Percentiles rank a stretch among this genome's conserved stretches.
These are phyloP conservation scores for Grapholita molesta DNA, from an alignment of 1,140 invertebrate species.

Conservation along the genomic window DNA sequence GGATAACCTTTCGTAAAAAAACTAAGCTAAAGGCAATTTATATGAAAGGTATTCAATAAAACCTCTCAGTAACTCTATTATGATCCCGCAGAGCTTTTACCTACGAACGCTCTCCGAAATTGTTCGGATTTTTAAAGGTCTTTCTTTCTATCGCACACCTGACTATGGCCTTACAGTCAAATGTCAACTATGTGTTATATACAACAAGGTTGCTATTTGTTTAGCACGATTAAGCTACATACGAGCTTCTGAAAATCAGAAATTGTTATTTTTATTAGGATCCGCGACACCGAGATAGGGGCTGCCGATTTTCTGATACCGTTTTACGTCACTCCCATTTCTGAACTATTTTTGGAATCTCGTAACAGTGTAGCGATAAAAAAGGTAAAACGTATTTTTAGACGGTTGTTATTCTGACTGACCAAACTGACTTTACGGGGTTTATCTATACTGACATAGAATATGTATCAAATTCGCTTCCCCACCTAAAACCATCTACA, in stretches of 20 bases:
- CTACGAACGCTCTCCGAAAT: not conserved
- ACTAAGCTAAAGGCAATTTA: not conserved
- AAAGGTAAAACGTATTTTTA: not conserved
- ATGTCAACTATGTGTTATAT: not conserved
- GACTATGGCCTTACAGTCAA: not conserved
- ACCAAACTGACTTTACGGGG: not conserved
- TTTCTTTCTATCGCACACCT: not conserved
- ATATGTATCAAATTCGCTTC: too few relatives aligned
- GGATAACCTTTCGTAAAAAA: not conserved
- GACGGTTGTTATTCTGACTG: not conserved
- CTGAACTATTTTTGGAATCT: not conserved
- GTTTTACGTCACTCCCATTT: not conserved
- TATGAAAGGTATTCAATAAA: slow-evolving; percentile 11
- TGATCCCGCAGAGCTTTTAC: slow-evolving; percentile 10
- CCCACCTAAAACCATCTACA: too few relatives aligned
- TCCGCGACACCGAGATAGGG: not conserved
- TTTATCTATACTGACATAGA: not conserved
- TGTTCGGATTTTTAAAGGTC: not conserved
- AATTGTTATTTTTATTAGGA: not conserved
- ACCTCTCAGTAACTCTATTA: not conserved
- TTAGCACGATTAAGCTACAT: not conserved
- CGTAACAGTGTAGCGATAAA: not conserved
- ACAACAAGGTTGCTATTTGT: not conserved
- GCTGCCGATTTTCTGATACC: not conserved
- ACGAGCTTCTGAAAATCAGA: not conserved